A percentile compares a stretch with the other conserved stretches of the same genome.
These are phyloP conservation scores for Toxotes jaculatrix DNA, from an alignment of 2,113 vertebrate genomes.

Conservation along the genomic window DNA sequence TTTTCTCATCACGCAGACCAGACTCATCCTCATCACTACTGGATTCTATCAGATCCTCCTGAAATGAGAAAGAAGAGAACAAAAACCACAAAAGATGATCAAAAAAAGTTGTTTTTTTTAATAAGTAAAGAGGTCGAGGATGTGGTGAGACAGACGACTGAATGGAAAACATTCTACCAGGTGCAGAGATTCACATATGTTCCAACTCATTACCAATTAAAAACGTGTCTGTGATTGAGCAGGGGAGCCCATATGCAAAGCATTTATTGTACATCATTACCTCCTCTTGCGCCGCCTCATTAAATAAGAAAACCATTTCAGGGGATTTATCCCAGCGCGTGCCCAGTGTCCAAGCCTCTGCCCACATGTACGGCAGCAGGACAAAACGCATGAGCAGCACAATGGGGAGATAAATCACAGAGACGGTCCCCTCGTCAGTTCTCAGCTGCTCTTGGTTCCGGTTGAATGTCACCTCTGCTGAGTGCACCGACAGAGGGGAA, in stretches of 20 bases:
- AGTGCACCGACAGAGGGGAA: conserved; percentile 50
- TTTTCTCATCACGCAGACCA: conserved; percentile 61
- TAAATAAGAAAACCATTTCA: conserved; percentile 24
- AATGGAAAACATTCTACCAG: neutral
- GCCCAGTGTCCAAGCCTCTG: neutral
- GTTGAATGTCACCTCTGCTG: conserved; percentile 67
- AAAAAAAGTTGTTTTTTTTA: neutral
- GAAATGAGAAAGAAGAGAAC: neutral
- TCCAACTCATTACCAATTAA: neutral
- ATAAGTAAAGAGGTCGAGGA: neutral
- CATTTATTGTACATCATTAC: conserved; percentile 18
- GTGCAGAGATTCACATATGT: neutral
- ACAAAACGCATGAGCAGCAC: neutral
- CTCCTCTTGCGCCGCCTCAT: conserved; percentile 5
- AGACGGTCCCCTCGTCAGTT: conserved; percentile 8
- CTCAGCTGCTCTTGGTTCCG: conserved; percentile 43
- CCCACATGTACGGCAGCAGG: neutral
- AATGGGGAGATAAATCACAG: conserved; percentile 24
- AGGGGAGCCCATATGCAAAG: conserved; percentile 22
- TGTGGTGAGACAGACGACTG: neutral
- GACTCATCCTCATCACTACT: conserved; percentile 90
- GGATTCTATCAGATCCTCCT: conserved; percentile 87
- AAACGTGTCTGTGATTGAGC: neutral
- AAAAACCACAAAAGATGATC: neutral
- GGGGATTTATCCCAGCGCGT: conserved; percentile 3